These are phyloP conservation scores for Gymnoscelis rufifasciata DNA, from an alignment of 2,888 invertebrate species.

Conservation along the genomic window DNA sequence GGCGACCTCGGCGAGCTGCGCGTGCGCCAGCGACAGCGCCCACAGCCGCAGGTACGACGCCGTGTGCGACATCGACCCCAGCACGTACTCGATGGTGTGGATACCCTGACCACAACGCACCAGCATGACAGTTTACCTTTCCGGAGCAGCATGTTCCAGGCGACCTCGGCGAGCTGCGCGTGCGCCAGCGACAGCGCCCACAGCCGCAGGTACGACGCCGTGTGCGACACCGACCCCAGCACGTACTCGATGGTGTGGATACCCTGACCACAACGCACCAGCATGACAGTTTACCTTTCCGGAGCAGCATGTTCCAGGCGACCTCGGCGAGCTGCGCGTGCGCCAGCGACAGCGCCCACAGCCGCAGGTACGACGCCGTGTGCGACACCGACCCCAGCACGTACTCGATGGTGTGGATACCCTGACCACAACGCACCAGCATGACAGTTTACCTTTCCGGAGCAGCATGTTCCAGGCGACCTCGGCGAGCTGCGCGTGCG, in stretches of 20 bases:
- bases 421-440: no score
- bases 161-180: conserved; percentile 94
- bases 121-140: conserved; percentile 81
- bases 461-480: conserved; percentile 98
- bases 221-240: no score
- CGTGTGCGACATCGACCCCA: no score
- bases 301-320: conserved; percentile 95
- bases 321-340: conserved; percentile 97
- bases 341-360: conserved; percentile 99
- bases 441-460: conserved; percentile 80
- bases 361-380: conserved; percentile 98
- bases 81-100: no score
- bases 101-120: no score
- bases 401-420: no score
- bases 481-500: conserved; percentile 96
- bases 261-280: no score
- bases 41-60: conserved; percentile 99
- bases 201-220: conserved; percentile 98
- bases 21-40: conserved; percentile 99
- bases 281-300: conserved; percentile 81
- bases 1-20: conserved; percentile 94
- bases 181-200: conserved; percentile 99
- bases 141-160: conserved; percentile 95
- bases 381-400: no score
- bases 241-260: no score